Evolutionary conservation across 1,140 invertebrate species (phyloP).

Genomic region (Melitaea cinxia): DNA sequence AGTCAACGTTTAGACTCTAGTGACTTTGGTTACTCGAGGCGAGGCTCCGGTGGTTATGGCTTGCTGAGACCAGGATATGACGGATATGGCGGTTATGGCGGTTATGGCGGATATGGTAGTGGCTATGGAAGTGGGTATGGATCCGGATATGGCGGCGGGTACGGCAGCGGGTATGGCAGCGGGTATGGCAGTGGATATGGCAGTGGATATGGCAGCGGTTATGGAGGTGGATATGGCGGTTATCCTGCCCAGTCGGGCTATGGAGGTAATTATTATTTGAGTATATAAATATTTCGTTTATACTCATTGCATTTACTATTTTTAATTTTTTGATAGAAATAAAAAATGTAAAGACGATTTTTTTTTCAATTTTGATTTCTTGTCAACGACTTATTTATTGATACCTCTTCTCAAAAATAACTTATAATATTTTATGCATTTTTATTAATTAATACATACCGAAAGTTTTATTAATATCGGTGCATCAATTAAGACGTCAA

Average conservation of each 20-base stretch:
- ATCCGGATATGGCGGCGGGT: conserved; percentile 13
- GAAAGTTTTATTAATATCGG: no score
- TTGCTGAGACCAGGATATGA: conserved; percentile 58
- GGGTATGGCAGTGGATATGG: conserved; percentile 40
- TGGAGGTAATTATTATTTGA: conserved; percentile 31
- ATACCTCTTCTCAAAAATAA: no score
- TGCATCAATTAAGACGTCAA: no score
- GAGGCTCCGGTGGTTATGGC: conserved; percentile 53
- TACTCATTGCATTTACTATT: no score
- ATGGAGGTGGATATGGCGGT: conserved; percentile 28
- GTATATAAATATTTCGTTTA: no score
- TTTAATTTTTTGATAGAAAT: no score
- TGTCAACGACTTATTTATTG: no score
- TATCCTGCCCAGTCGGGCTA: conserved; percentile 29
- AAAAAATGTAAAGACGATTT: no score
- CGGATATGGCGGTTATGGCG: conserved; percentile 39
- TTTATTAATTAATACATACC: no score
- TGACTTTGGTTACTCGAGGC: conserved; percentile 11
- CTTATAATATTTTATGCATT: no score
- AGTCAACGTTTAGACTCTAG: conserved; percentile 24
- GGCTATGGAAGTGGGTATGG: conserved; percentile 7
- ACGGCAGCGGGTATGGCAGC: conserved; percentile 11
- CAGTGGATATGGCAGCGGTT: conserved; percentile 13
- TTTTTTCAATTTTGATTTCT: no score
- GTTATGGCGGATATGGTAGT: conserved; percentile 37